These are phyloP conservation scores for Acleris cristana DNA, from an alignment of 2,888 invertebrate genomes.

Conservation along the genomic window DNA sequence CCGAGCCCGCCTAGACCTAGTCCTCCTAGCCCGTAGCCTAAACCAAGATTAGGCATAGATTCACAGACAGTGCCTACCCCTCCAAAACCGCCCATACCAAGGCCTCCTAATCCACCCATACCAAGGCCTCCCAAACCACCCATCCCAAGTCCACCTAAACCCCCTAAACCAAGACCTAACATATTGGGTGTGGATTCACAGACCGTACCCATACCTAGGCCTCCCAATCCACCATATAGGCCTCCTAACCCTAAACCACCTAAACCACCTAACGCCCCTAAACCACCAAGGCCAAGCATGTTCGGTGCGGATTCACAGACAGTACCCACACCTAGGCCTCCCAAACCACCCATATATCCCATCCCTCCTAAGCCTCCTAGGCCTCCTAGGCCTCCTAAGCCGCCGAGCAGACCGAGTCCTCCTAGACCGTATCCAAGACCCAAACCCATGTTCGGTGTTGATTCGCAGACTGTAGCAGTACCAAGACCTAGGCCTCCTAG, in stretches of 20 bases:
- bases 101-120: neutral
- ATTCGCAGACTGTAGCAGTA: slow-evolving; percentile 41
- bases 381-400: neutral
- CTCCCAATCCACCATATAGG: neutral
- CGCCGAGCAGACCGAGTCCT: neutral
- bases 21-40: slow-evolving; percentile 2
- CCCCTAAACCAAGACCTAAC: neutral
- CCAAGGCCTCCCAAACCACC: neutral
- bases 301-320: slow-evolving; percentile 15
- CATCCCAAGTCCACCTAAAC: neutral
- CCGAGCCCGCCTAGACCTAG: slow-evolving; percentile 7
- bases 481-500: slow-evolving; percentile 3
- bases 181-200: slow-evolving; percentile 32
- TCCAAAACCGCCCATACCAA: slow-evolving; percentile 13
- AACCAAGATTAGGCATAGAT: slow-evolving; percentile 34
- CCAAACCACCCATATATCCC: neutral
- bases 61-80: slow-evolving; percentile 40
- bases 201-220: slow-evolving; percentile 25
- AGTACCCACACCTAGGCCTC: slow-evolving; percentile 3
- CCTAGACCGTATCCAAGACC: slow-evolving; percentile 10
- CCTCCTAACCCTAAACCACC: neutral
- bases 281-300: neutral
- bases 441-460: slow-evolving; percentile 31
- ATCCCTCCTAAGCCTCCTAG: neutral
- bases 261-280: neutral